Evolutionary conservation across 2,113 vertebrate genomes (phyloP), one percentile per base, ranked within the genome.

Genomic region (Amphiprion percula): DNA sequence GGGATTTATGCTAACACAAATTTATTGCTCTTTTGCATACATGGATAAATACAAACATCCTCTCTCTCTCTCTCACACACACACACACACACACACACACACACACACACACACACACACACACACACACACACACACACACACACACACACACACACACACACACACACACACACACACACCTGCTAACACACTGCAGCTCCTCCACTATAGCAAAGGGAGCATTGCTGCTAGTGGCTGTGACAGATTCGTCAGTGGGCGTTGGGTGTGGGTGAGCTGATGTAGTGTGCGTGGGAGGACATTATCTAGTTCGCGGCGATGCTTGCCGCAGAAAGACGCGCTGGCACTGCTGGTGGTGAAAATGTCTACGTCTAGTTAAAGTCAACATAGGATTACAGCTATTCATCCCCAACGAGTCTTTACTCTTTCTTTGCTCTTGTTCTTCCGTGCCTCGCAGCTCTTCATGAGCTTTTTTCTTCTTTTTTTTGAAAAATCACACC

Each of bases 191-290:
- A 56, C 19, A 59, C 16, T 41, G 21, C 55, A 21, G 56, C 37
- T 59, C 46, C 49, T 56, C 58, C 53, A 44, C 50, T 10, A n/a
- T 1, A 16, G 75, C 9, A 17, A 64, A 69, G 60, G 30, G 4
- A 47, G 55, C 17, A 16, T 62, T 75, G 63, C 7, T 71, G 81
- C 81, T 70, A 68, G 86, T 8, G 62, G 17, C 76, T 33, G 83
- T 82, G 82, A 88, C 90, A 86, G 82, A 79, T 89, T 76, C 64
- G 10, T 56, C 74, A 33, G 84, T 87, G 69, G 90, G 88, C 23
- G 80, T 39, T 53, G 79, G 74, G 74, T 49, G 82, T 67, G 80
- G 85, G 79, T 30, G 77, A 77, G 68, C 8, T 68, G 82, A 74
- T 87, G 83, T 59, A 63, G 62, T 61, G 64, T 46, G 74, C 7